These are phyloP conservation scores for Drosophila asahinai DNA, from an alignment of 1,140 invertebrate genomes.

Conservation along the genomic window DNA sequence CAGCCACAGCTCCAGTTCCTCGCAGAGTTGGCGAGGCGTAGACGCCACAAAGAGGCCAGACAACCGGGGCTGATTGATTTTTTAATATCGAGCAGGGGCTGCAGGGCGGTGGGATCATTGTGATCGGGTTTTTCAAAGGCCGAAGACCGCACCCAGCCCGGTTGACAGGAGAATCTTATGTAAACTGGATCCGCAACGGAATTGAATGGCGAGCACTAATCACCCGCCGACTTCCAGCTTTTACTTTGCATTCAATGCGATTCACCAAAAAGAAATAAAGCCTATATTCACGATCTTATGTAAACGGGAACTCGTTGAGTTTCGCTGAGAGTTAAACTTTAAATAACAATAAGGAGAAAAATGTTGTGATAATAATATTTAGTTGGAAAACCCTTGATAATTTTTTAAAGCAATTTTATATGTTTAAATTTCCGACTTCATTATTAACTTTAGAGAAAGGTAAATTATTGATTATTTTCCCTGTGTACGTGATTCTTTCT, in stretches of 20 bases:
- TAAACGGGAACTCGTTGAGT: not conserved
- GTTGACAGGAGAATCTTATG: constrained; percentile 44
- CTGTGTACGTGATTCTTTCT: not conserved
- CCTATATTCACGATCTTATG: constrained; percentile 10
- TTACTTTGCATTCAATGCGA: constrained; percentile 27
- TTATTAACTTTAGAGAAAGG: not conserved
- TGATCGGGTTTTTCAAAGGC: constrained; percentile 41
- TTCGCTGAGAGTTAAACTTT: not conserved
- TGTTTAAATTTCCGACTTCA: not conserved
- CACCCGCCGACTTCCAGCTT: constrained; percentile 18
- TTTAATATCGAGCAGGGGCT: constrained; percentile 54
- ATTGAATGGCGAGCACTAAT: constrained; percentile 39
- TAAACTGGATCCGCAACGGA: constrained; percentile 36
- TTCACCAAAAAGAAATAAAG: not conserved
- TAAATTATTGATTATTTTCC: not conserved
- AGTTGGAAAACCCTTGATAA: not conserved
- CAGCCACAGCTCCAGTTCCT: constrained; percentile 1
- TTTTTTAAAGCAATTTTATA: not conserved
- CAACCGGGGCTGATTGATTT: constrained; percentile 56
- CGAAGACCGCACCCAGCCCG: constrained; percentile 12
- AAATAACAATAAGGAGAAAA: not conserved
- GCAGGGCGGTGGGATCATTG: constrained; percentile 23
- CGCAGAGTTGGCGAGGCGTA: constrained; percentile 53
- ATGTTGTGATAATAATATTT: too few species aligned
- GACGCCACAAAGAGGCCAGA: constrained; percentile 52